A percentile compares a stretch with the other conserved stretches of the same genome.
phyloP scores from a whole-genome alignment of 2,797 vertebrate genomes.

The Sebastes hubbsi region DNA sequence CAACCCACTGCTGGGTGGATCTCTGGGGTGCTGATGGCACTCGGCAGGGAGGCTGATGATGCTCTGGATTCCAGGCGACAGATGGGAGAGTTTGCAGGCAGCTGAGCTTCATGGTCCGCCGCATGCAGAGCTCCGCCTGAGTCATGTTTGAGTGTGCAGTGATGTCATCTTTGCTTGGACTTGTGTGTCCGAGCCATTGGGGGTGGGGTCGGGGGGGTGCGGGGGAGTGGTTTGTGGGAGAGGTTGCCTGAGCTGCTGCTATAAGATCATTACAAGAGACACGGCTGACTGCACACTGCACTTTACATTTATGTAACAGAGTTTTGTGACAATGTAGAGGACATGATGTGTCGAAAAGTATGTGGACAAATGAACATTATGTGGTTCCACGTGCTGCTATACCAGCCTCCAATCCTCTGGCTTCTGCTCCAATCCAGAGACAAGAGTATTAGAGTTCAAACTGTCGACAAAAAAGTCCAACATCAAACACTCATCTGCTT shows the following conservation, averaged over 20 bases:
- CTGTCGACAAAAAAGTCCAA: no score
- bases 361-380: background rate
- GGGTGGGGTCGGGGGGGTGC: background rate
- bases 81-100: constrained; percentile 50
- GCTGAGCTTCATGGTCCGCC: constrained; percentile 40
- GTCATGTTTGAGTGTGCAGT: constrained; percentile 52
- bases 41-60: constrained; percentile 3
- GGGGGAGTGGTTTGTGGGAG: constrained; percentile 6
- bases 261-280: constrained; percentile 40
- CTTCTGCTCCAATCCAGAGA: no score
- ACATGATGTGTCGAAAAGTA: background rate
- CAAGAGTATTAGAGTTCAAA: no score
- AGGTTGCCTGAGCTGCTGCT: constrained; percentile 28
- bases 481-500: no score
- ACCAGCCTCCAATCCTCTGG: no score
- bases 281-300: background rate
- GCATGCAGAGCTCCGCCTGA: constrained; percentile 8
- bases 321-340: background rate
- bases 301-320: constrained; percentile 7
- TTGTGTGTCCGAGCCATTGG: constrained; percentile 16
- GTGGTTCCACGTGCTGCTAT: background rate
- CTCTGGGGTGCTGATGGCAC: background rate
- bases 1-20: constrained; percentile 20
- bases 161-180: constrained; percentile 60
- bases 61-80: constrained; percentile 53